Conservation (phyloP, 2,797 vertebrate species). For the Micrastur ruficollis region DNA sequence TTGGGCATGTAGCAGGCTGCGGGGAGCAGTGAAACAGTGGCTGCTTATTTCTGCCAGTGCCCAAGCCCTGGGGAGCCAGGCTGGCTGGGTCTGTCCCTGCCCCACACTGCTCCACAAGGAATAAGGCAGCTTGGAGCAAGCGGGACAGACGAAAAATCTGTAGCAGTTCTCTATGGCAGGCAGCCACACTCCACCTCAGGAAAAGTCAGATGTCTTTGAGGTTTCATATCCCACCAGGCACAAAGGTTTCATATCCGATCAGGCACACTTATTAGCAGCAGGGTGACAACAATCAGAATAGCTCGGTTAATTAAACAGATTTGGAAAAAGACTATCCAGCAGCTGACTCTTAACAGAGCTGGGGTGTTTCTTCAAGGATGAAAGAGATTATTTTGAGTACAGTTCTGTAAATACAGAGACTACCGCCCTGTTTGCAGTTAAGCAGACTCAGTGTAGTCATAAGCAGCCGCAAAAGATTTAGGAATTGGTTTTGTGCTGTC, state of each 20-base stretch:
- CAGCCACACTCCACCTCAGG: neutral
- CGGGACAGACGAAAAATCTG: neutral
- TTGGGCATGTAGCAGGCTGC: neutral
- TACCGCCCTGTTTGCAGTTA: neutral
- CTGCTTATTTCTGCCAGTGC: neutral
- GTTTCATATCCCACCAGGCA: neutral
- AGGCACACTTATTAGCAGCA: neutral
- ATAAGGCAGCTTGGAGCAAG: neutral
- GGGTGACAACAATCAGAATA: neutral
- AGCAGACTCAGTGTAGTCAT: neutral
- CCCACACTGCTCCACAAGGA: fast-evolving
- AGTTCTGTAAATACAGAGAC: neutral
- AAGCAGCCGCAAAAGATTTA: neutral
- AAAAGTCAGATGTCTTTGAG: slow-evolving; percentile 29
- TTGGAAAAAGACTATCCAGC: neutral
- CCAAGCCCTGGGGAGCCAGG: neutral
- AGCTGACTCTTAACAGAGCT: neutral
- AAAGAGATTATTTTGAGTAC: neutral
- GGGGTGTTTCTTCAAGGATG: neutral
- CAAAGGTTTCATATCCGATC: neutral
- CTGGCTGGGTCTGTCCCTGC: neutral
- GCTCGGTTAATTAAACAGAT: neutral
- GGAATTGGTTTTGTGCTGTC: neutral
- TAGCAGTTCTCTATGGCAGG: slow-evolving; percentile 17
- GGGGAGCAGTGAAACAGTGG: neutral